A percentile compares a stretch with the other conserved stretches of the same genome.
These are phyloP conservation scores for Ametastegia equiseti DNA, from an alignment of 2,888 invertebrate species.

Conservation along the genomic window DNA sequence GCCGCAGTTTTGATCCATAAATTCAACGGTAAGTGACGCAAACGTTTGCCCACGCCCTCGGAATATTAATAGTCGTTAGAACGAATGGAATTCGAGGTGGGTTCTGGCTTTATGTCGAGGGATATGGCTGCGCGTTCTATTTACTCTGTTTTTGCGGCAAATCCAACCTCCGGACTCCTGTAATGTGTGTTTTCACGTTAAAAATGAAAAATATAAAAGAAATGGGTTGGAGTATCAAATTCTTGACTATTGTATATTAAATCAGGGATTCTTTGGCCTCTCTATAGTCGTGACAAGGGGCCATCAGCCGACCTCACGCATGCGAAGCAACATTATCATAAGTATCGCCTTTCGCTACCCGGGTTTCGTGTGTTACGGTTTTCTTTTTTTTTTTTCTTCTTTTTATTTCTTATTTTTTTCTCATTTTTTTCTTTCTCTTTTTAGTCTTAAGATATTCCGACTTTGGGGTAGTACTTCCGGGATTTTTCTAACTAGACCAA, in stretches of 20 bases:
- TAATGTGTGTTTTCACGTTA: not conserved
- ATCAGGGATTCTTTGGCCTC: conserved; percentile 8
- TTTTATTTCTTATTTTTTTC: too few relatives aligned
- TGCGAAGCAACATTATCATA: conserved; percentile 30
- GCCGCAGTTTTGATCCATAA: conserved; percentile 32
- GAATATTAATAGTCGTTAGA: conserved; percentile 39
- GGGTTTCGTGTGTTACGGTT: not conserved
- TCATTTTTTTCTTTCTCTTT: too few relatives aligned
- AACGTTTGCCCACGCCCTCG: conserved; percentile 26
- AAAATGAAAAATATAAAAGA: not conserved
- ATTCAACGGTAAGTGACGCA: conserved; percentile 14
- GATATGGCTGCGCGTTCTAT: too few relatives aligned
- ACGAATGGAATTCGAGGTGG: conserved; percentile 23
- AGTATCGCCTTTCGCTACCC: conserved; percentile 24
- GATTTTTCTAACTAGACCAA: not conserved
- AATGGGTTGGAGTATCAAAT: not conserved
- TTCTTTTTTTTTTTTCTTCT: too few relatives aligned
- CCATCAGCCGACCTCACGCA: conserved; percentile 10
- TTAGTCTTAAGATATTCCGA: not conserved
- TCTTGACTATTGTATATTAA: not conserved
- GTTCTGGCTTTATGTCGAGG: not conserved
- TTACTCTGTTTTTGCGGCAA: too few relatives aligned
- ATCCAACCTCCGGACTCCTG: too few relatives aligned
- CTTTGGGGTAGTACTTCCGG: not conserved
- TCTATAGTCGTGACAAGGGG: conserved; percentile 4